A percentile compares a stretch with the other conserved stretches of the same genome.
Conservation (phyloP, 1,140 invertebrate genomes). For the Mylabris phalerata region DNA sequence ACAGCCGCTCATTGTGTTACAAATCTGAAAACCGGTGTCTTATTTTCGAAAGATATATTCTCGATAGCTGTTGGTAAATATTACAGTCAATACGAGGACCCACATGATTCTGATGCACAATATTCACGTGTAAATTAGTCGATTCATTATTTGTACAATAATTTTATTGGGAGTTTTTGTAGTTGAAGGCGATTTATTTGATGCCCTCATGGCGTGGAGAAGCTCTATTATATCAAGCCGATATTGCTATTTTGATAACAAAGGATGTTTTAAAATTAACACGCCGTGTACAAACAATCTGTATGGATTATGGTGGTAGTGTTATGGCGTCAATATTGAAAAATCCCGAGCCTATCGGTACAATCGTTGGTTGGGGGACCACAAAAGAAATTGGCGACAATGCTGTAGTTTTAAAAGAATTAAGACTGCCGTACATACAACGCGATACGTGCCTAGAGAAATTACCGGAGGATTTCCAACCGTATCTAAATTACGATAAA, state of each 20-base stretch:
- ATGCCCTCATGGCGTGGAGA: background rate
- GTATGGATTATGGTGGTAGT: background rate
- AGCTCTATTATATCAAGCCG: background rate
- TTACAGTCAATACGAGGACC: conserved; percentile 22
- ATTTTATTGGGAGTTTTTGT: background rate
- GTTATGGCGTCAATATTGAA: background rate
- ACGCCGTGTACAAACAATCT: background rate
- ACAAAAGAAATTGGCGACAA: background rate
- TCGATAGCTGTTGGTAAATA: conserved; percentile 29
- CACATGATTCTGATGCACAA: conserved; percentile 22
- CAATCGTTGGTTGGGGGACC: conserved; percentile 1
- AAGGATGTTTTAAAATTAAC: background rate
- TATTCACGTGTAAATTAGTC: conserved; percentile 7
- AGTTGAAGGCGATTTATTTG: background rate
- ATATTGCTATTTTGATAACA: conserved; percentile 5
- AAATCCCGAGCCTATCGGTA: background rate
- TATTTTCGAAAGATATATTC: background rate
- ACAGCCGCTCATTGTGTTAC: conserved; percentile 11
- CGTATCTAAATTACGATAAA: conserved; percentile 4
- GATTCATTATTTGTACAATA: background rate
- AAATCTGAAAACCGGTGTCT: background rate
- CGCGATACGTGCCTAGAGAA: background rate
- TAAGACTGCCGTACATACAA: background rate
- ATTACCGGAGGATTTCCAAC: conserved; percentile 4
- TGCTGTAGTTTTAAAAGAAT: conserved; percentile 1